A percentile compares a stretch with the other conserved stretches of the same genome.
Conservation (phyloP, 2,797 vertebrate species). For the Smutsia gigantea region DNA sequence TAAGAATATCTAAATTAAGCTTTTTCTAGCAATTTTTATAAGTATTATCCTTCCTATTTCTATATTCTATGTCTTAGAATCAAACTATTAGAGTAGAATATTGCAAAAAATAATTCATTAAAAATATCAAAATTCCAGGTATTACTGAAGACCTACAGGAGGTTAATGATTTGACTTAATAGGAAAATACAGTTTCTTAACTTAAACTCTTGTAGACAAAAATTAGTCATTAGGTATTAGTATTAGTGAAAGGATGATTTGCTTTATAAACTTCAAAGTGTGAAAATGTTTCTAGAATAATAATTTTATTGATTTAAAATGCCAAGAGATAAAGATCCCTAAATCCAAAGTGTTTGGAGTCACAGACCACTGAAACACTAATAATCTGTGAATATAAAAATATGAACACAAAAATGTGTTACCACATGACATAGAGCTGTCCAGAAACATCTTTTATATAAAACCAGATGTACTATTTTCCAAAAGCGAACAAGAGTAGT, state of each 20-base stretch:
- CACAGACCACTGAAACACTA: not conserved
- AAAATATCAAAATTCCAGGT: not conserved
- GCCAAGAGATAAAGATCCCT: not conserved
- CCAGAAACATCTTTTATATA: constrained; percentile 17
- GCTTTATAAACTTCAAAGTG: not conserved
- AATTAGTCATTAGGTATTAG: not conserved
- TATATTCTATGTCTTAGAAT: not conserved
- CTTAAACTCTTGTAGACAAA: not conserved
- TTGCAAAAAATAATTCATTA: not conserved
- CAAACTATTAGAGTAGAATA: not conserved
- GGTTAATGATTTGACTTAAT: not conserved
- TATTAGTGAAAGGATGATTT: not conserved
- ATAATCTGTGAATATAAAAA: not conserved
- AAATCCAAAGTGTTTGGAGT: not conserved
- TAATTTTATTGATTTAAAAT: not conserved
- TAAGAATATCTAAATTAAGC: not conserved
- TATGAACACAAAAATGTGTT: not conserved
- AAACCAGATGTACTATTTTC: not conserved
- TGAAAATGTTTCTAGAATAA: not conserved
- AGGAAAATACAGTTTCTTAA: not conserved
- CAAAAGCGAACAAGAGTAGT: constrained; percentile 13
- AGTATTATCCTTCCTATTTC: not conserved
- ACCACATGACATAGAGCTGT: not conserved
- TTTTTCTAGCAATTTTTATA: not conserved
- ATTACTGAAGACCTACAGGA: not conserved